Percentiles rank a stretch among this genome's conserved stretches.
Conservation (phyloP, 2,888 invertebrate species). For the Drosophila aldrichi region DNA sequence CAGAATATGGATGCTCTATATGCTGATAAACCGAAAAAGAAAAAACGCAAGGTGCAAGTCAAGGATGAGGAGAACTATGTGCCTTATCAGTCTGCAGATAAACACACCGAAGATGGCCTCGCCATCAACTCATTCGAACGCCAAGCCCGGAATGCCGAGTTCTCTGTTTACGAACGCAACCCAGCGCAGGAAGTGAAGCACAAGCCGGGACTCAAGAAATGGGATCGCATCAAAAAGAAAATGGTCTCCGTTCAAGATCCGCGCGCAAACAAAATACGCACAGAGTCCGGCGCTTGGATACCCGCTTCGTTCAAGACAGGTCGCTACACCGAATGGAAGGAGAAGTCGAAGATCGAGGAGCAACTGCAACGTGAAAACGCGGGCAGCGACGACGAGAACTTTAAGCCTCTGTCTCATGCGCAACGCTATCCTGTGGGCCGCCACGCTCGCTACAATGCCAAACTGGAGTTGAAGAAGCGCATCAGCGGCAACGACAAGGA, state of each 20-base stretch:
- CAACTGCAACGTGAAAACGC: conserved; percentile 82
- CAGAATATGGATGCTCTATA: conserved; percentile 87
- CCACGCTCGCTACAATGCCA: conserved; percentile 93
- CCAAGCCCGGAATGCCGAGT: conserved; percentile 91
- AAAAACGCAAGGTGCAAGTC: conserved; percentile 85
- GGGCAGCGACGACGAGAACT: conserved; percentile 77
- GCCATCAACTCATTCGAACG: conserved; percentile 92
- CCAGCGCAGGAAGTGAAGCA: conserved; percentile 89
- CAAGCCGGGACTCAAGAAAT: conserved; percentile 89
- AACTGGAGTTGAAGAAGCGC: conserved; percentile 88
- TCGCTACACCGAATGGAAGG: conserved; percentile 94
- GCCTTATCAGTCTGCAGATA: conserved; percentile 93
- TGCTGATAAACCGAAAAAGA: conserved; percentile 86
- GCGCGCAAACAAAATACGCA: conserved; percentile 92
- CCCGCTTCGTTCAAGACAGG: conserved; percentile 97
- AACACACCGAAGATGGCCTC: conserved; percentile 90
- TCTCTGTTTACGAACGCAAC: conserved; percentile 92
- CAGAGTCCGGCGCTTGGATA: conserved; percentile 98
- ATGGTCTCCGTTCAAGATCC: conserved; percentile 89
- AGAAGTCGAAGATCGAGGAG: conserved; percentile 87
- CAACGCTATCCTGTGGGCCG: conserved; percentile 87
- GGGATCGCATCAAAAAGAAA: conserved; percentile 98
- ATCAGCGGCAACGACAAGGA: conserved; percentile 86
- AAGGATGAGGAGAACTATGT: conserved; percentile 94
- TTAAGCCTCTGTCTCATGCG: conserved; percentile 76